These are phyloP conservation scores for Protobothrops flavoviridis DNA, from an alignment of 2,113 vertebrate species.

Conservation along the genomic window DNA sequence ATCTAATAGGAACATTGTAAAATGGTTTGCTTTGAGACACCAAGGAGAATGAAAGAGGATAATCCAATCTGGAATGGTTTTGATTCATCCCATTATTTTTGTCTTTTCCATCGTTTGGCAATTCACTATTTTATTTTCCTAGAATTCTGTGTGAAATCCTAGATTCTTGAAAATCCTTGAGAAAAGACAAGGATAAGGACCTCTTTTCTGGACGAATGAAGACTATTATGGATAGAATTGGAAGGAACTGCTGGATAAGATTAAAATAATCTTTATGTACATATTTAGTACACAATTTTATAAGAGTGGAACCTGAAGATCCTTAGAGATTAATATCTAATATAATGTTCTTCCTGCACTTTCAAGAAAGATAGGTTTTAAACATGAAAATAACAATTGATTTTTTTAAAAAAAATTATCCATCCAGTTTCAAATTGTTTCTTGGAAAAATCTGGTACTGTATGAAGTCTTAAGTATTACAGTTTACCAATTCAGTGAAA, in stretches of 20 bases:
- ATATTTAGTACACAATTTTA: slow-evolving; percentile 53
- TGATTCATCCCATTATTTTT: slow-evolving; percentile 26
- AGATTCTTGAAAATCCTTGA: slow-evolving; percentile 36
- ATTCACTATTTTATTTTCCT: slow-evolving; percentile 43
- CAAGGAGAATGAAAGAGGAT: neutral
- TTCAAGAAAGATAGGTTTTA: slow-evolving; percentile 25
- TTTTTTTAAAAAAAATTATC: slow-evolving; percentile 20
- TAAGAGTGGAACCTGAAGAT: slow-evolving; percentile 37
- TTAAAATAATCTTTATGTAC: slow-evolving; percentile 57
- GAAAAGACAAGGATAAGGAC: slow-evolving; percentile 58
- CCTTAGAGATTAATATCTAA: slow-evolving; percentile 31
- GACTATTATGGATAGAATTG: slow-evolving; percentile 27
- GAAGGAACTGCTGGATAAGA: slow-evolving; percentile 48
- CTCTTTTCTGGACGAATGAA: slow-evolving; percentile 46
- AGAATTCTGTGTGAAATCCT: slow-evolving; percentile 45
- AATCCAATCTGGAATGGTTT: slow-evolving; percentile 9
- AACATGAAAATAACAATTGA: neutral
- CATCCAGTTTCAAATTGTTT: slow-evolving; percentile 30
- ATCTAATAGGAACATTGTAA: neutral
- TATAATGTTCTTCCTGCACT: slow-evolving; percentile 23
- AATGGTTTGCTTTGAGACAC: slow-evolving; percentile 7
- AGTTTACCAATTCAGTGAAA: slow-evolving; percentile 12
- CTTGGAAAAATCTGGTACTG: slow-evolving; percentile 24
- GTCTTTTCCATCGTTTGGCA: slow-evolving; percentile 23
- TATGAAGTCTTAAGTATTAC: neutral